Evolutionary conservation across 2,113 vertebrate species (phyloP).

Genomic region (Psilopsiagon aurifrons): DNA sequence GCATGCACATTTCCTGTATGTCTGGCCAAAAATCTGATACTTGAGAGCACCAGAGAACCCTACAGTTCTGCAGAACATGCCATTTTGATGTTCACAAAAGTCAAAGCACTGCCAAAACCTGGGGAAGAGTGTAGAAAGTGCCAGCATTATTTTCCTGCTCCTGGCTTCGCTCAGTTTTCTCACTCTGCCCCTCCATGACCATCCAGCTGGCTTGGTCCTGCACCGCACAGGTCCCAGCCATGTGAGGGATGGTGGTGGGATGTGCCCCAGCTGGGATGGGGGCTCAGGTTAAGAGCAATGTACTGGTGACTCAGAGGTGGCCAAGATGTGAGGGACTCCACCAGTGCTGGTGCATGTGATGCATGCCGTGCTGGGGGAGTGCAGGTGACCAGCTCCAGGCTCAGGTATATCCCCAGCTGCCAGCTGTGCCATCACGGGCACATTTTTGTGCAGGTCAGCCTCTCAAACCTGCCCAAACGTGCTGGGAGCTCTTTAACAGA

Average conservation of each 20-base stretch:
- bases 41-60: not conserved
- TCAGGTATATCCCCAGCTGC: not conserved
- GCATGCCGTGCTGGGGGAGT: not conserved
- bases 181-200: rapidly evolving
- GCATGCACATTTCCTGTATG: slow-evolving; percentile 31
- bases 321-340: not conserved
- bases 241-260: not conserved
- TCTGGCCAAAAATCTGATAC: slow-evolving; percentile 43
- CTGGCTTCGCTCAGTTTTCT: not conserved
- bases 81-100: slow-evolving; percentile 4
- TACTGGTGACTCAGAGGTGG: not conserved
- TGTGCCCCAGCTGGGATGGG: not conserved
- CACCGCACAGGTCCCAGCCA: rapidly evolving
- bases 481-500: not conserved
- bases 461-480: not conserved
- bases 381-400: not conserved
- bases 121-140: not conserved
- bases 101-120: not conserved
- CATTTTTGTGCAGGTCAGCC: not conserved
- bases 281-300: not conserved
- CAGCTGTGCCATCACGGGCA: not conserved
- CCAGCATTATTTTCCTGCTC: not conserved
- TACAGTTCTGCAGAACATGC: not conserved
- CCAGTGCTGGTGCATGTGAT: not conserved
- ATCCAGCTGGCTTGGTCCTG: not conserved